These are phyloP conservation scores for Lophius americanus DNA, from an alignment of 2,797 vertebrate genomes.

Conservation along the genomic window DNA sequence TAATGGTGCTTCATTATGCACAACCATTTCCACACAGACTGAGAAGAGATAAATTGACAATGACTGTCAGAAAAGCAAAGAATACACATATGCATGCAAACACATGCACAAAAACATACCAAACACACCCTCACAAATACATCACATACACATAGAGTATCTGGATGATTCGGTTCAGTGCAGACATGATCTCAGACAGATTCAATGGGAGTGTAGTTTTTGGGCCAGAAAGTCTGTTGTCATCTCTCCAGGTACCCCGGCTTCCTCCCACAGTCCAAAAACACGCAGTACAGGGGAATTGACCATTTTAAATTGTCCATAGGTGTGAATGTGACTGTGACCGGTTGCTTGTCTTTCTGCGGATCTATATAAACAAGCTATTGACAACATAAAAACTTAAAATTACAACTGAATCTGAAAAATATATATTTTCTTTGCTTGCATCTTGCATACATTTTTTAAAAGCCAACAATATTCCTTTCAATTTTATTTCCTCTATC, in stretches of 20 bases:
- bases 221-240: conserved; percentile 9
- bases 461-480: background rate
- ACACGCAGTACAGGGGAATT: too few relatives aligned
- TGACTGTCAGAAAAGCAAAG: conserved; percentile 21
- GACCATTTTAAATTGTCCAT: too few relatives aligned
- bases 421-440: background rate
- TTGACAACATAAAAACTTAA: background rate
- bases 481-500: too few relatives aligned
- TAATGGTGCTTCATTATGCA: conserved; percentile 35
- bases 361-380: background rate
- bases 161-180: conserved; percentile 20
- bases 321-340: too few relatives aligned
- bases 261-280: too few relatives aligned
- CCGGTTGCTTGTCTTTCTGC: too few relatives aligned
- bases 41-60: conserved; percentile 32
- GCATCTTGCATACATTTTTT: conserved; percentile 11
- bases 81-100: background rate
- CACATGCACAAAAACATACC: background rate
- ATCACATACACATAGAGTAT: conserved; percentile 5
- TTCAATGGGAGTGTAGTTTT: conserved; percentile 9
- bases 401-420: background rate
- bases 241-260: too few relatives aligned
- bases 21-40: conserved; percentile 7
- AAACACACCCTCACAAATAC: background rate
- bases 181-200: conserved; percentile 38